Base-by-base conservation (phyloP, 2,888 invertebrate species). In the Caenorhabditis sinica region DNA sequence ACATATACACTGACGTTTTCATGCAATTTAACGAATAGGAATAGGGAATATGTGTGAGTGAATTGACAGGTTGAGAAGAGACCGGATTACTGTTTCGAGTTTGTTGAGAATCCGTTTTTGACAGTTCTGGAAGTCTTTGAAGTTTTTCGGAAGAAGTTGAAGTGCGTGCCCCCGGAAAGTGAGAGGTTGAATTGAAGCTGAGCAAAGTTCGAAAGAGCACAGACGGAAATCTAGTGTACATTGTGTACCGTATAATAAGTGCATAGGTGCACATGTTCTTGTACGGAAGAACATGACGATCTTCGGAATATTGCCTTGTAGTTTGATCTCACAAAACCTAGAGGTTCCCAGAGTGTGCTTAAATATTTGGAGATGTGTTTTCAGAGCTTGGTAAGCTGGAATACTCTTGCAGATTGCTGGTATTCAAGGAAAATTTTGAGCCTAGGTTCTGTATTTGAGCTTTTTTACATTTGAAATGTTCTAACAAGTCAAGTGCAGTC, bases 21-120 rank as follows among this genome's bases (percentile, higher is more conserved):
- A 56, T 66, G 56, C 49, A 58, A 36, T 65, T 53, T 43, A n/a
- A 60, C n/a, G 25, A 36, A 33, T 25, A 30, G 61, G 11, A 33
- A 30, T n/a, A 45, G 20, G 40, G 51, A 33, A 53, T 60, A 23
- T 23, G 30, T 20, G 40, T 36, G 5, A 6, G 33, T 40, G 40
- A 40, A 23, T 75, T 79, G 79, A 79, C 79, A 79, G 79, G 79
- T 79, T 79, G 68, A 71, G 20, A n/a, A 49, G 20, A 69, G 71
- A 77, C 79, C 79, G 79, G 79, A 79, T 69, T 72, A 79, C 79
- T 49, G 56, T 65, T 63, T 63, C 25, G 43, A 20, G 23, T 51
- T 45, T 9, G 11, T 36, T 6, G 17, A 6, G 36, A 36, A 56
- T 71, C 79, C 71, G 45, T 72, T 79, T 79, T 79, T 79, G 79